phyloP scores from a whole-genome alignment of 2,113 vertebrate genomes.

The Halichoerus grypus region DNA sequence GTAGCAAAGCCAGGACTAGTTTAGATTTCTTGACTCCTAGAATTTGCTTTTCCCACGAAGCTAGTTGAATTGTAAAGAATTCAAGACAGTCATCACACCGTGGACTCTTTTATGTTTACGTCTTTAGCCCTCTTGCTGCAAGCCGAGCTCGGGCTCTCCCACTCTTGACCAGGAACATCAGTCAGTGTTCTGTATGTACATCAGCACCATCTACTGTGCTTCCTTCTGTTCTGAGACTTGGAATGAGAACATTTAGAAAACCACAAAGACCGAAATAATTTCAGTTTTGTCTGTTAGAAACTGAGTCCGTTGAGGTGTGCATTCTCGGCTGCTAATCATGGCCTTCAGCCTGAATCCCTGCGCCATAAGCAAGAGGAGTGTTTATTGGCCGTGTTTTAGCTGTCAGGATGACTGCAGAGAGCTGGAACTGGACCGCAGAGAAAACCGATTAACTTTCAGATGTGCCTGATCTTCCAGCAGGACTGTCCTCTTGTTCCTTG shows the following conservation, averaged over 20 bases:
- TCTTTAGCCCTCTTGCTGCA: background rate
- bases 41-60: slow-evolving; percentile 9
- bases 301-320: slow-evolving; percentile 1
- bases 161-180: background rate
- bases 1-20: background rate
- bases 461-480: background rate
- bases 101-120: background rate
- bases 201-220: background rate
- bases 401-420: slow-evolving; percentile 42
- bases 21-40: background rate
- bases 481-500: background rate
- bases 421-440: slow-evolving; percentile 16
- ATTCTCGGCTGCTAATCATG: slow-evolving; percentile 7
- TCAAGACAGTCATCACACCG: background rate
- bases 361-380: background rate
- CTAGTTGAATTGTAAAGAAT: background rate
- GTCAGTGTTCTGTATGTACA: background rate
- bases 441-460: background rate
- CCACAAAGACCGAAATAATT: slow-evolving; percentile 58
- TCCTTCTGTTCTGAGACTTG: slow-evolving; percentile 54
- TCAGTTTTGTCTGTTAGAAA: slow-evolving; percentile 69
- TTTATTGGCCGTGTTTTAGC: slow-evolving; percentile 1
- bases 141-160: background rate
- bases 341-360: slow-evolving; percentile 31
- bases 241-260: slow-evolving; percentile 70